Base-by-base conservation (phyloP, 2,113 vertebrate genomes). In the Clarias magur region DNA sequence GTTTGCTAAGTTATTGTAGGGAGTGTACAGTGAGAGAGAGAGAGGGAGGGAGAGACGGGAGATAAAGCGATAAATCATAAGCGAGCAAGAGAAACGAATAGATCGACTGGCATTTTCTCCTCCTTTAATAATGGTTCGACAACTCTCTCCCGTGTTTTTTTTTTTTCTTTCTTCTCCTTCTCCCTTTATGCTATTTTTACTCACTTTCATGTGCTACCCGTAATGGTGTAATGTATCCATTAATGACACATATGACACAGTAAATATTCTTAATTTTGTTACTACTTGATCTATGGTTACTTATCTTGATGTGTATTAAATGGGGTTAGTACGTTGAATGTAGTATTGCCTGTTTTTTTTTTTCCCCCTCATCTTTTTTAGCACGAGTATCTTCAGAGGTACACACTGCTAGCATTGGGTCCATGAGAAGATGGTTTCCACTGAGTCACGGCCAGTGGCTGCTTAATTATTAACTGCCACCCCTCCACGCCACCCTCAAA, bases 391-490 rank as follows among this genome's bases (percentile, higher is more conserved):
- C 10, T 54, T 30, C 25, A 38, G 42, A 59, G 83, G 68, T 81
- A 56, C 59, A 68, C 67, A 68, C 67, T 85, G 80, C 87, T 78
- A 13, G 63, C 65, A 17, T 87, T 72, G 62, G 63, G 63, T 80
- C 75, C 67, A 88, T 76, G 83, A 81, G 87, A 85, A 38, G 79
- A 89, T 67, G 88, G 83, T 89, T 85, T 91, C 85, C 86, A 83
- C 88, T 90, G 89, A 91, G 88, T 83, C 62, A 83, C 86, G 84
- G 82, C 86, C 84, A 91, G 84, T 84, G 62, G 81, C 88, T 89
- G 85, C 84, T 94, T 88, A 93, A 93, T 93, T 91, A 94, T 94
- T 93, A 90, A 94, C 89, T 34, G 62, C 57, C 85, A 90, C 90
- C 89, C 88, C 87, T 91, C 72, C 86, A 88, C 79, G 73, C 89